phyloP scores from a whole-genome alignment of 1,140 invertebrate genomes.

The Drosophila quadrilineata region DNA sequence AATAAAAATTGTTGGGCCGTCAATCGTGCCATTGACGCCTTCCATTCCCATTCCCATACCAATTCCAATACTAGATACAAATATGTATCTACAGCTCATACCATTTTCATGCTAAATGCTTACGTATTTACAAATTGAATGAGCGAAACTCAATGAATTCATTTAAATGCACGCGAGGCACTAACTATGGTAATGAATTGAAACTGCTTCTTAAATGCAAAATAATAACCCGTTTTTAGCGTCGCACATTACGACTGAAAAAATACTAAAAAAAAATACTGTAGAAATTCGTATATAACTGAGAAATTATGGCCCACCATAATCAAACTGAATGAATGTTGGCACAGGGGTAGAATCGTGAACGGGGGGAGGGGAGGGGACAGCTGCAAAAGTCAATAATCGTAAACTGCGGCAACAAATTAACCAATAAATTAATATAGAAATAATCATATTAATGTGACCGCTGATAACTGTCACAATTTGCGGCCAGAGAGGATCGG shows the following conservation, averaged over 20 bases:
- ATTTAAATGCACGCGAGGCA: constrained; percentile 75
- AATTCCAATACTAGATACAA: too few species aligned
- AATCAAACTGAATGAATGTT: constrained; percentile 38
- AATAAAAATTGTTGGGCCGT: constrained; percentile 38
- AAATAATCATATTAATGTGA: constrained; percentile 75
- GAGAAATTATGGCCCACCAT: constrained; percentile 62
- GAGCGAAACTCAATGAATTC: constrained; percentile 71
- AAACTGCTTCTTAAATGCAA: constrained; percentile 67
- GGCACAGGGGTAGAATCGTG: background rate
- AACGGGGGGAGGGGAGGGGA: constrained; percentile 12
- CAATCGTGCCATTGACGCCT: constrained; percentile 50
- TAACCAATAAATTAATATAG: constrained; percentile 79
- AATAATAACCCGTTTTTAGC: constrained; percentile 73
- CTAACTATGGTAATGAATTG: constrained; percentile 74
- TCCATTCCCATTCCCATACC: constrained; percentile 7
- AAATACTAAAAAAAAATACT: constrained; percentile 9
- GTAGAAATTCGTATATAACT: constrained; percentile 2
- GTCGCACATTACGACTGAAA: constrained; percentile 19
- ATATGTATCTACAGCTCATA: constrained; percentile 14
- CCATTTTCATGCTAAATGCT: constrained; percentile 59
- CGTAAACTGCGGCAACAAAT: constrained; percentile 72
- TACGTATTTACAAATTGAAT: constrained; percentile 67
- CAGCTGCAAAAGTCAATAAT: constrained; percentile 69
- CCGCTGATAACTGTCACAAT: constrained; percentile 68
- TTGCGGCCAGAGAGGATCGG: background rate